Evolutionary conservation across 2,888 invertebrate species (phyloP), one percentile per base, ranked within the genome.

Genomic region (Sinhomidia bicolor): DNA sequence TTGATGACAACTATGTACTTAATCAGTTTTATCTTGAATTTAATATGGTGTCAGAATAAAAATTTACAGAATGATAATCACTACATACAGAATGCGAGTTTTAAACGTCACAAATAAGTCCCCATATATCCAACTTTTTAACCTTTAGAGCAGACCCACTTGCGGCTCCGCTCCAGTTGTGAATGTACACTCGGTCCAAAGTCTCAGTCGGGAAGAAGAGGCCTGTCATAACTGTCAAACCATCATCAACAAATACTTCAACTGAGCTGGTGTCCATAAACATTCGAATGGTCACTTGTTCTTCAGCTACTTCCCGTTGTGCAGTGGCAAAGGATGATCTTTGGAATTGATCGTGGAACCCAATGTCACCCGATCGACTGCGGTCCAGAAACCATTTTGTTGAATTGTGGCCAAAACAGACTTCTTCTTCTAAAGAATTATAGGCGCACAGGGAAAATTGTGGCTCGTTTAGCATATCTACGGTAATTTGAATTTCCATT

Each of bases 221-320:
- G 0, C 88, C 85, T 0, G 91, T 92, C 83, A 92, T 74, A 0
- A 71, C 60, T 14, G 90, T 91, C 0, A 91, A 60, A 0, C 92
- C 92, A 12, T 74, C 80, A 81, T 92, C 92, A 0, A 90, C 90
- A 85, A 91, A 91, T 0, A 92, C 84, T 68, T 92, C 92, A 17
- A 91, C 32, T 0, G 90, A 80, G 4, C 89, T 80, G 9, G 83
- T 71, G 26, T 92, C 92, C 29, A 91, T 17, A 60, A 90, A 89
- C 36, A 91, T 87, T 80, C 85, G 54, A 17, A 92, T 68, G 1
- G 51, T 79, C 0, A 89, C 57, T 20, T 76, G 60, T 10, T 54
- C 36, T 5, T 65, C 29, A 0, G 20, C 9, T 1, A 47, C 36
- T 26, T 90, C 86, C 71, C 91, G 57, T 1, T 41, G 51, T 0